Base-by-base conservation (phyloP, 1,140 invertebrate species). In the Drosophila kikkawai region DNA sequence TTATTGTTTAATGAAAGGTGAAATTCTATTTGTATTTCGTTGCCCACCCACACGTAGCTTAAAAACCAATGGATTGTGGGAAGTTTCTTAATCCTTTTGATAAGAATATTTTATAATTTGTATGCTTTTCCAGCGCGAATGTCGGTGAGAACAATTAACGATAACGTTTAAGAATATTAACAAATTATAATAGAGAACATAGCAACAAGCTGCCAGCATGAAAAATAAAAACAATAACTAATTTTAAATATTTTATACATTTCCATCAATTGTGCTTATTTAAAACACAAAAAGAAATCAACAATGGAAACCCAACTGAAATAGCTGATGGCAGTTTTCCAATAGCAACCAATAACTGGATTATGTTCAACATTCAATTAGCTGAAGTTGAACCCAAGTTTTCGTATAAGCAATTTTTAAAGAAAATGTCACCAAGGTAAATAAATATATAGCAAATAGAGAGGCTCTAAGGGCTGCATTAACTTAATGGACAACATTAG, bases 161-260 rank as follows among this genome's bases (percentile, higher is more conserved):
- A 75, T 59, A 82, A 66, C 42, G 51, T 57, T 78, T 80, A 81
- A 73, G 70, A 48, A 44, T 60, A 68, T 58, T 59, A 75, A 63
- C 26, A 75, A 85, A 79, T 67, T 83, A 80, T 75, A 80, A 64
- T 64, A 67, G 53, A 60, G 48, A 57, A 74, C 58, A 91, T 82
- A 88, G 82, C 82, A 79, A 79, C 67, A 91, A 82, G 85, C 85
- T 88, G 85, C 85, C 85, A 88, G 79, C 79, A 90, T 82, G 70
- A 79, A 73, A 90, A 60, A 90, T 76, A 87, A 90, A 82, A 82
- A 90, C 85, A 90, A 90, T 90, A 90, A 90, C 78, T 88, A 88
- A 90, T 85, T 90, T 90, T 91, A 80, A 90, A 88, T 82, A 65
- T 86, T 86, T 86, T 88, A 82, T 79, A 88, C 58, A 81, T 70